Base-by-base conservation (phyloP, 1,140 invertebrate genomes). In the Lordiphosa mommai region DNA sequence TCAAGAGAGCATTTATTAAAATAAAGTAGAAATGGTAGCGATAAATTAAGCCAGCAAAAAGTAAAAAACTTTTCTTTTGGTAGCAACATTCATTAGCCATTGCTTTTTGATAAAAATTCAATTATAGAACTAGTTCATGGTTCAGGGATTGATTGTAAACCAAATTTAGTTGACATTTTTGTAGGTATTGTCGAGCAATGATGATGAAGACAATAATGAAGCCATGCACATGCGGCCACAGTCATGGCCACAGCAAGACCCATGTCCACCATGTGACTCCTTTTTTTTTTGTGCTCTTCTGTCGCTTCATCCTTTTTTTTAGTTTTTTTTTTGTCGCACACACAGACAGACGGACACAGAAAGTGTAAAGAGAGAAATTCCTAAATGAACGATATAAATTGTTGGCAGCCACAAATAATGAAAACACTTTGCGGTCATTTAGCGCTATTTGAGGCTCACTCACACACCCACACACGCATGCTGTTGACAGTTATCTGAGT, bases 351-450 rank as follows among this genome's bases (percentile, higher is more conserved):
- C 36, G 17, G 23, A 40, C 52, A 40, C 20, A 29, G 10, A 63
- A 52, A 72, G 73, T 72, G 73, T 72, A 70, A 64, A 79, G 61
- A 47, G 64, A 55, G 76, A 80, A 82, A 82, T 82, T 84, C 76
- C 76, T 82, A 82, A 82, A 82, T 82, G 77, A 82, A 82, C 77
- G 77, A 82, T 82, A 82, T 82, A 82, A 82, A 82, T 82, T 82
- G 77, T 84, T 84, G 77, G 76, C 76, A 82, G 77, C 77, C 77
- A 84, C 77, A 82, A 82, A 82, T 82, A 82, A 82, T 82, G 77
- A 82, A 82, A 82, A 82, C 77, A 82, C 77, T 82, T 82, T 82
- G 77, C 77, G 77, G 77, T 84, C 77, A 82, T 82, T 82, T 82
- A 82, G 76, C 76, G 76, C 77, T 84, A 84, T 82, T 82, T 82